These are phyloP conservation scores for Spea bombifrons DNA, from an alignment of 2,113 vertebrate genomes.

Conservation along the genomic window DNA sequence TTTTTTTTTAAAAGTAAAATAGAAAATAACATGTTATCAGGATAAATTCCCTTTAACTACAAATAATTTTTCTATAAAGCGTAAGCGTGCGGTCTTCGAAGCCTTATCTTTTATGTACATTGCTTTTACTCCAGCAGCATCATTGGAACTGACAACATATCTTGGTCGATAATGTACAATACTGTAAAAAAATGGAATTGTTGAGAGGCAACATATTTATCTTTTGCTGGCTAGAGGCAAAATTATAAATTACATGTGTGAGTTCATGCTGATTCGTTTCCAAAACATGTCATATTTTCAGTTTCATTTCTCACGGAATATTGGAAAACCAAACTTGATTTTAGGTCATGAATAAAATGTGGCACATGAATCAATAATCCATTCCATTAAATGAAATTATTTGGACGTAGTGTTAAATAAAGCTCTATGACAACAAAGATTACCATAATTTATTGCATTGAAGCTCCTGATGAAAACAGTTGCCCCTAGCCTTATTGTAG, in stretches of 20 bases:
- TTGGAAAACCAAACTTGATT: not conserved
- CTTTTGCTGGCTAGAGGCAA: conserved; percentile 16
- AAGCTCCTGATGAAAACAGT: no score
- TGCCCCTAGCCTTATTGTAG: no score
- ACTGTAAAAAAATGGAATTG: not conserved
- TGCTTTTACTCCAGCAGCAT: not conserved
- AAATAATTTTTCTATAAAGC: no score
- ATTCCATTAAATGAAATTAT: conserved; percentile 51
- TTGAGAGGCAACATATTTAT: conserved; percentile 14
- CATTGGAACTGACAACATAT: conserved; percentile 9
- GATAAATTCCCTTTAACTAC: no score
- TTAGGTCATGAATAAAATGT: conserved; percentile 27
- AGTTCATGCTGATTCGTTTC: conserved; percentile 5
- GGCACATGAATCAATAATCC: conserved; percentile 39
- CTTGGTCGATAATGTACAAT: conserved; percentile 13
- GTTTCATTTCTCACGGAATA: not conserved
- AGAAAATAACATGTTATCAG: no score
- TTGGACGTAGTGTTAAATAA: conserved; percentile 50
- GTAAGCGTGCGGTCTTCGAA: not conserved
- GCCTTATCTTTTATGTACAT: not conserved
- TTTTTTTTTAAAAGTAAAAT: no score
- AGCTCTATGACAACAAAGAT: conserved; percentile 20
- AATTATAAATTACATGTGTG: conserved; percentile 7
- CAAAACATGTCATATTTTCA: not conserved
- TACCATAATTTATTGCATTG: no score